Conservation (phyloP, 2,113 vertebrate species). For the Megaceryle torquata region DNA sequence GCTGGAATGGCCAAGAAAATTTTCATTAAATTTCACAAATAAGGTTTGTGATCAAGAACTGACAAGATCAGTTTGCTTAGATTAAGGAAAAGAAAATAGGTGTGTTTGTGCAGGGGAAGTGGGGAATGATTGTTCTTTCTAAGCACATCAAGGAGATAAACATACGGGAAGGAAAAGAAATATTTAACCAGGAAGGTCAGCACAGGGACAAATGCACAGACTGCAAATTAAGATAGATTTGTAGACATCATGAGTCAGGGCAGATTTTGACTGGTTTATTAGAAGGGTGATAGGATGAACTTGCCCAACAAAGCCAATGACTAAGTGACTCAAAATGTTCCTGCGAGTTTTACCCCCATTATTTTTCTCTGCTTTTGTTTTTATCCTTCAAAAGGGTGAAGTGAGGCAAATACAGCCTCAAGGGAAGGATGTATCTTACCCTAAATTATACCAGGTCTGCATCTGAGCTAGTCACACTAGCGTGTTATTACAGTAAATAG, state of each 20-base stretch:
- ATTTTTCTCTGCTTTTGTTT: neutral
- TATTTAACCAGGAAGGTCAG: neutral
- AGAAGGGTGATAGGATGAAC: neutral
- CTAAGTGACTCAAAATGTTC: neutral
- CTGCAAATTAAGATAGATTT: neutral
- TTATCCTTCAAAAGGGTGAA: neutral
- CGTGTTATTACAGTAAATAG: neutral
- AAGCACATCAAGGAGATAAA: neutral
- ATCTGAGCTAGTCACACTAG: neutral
- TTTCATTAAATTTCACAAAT: neutral
- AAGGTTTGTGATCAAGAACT: neutral
- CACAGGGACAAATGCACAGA: neutral
- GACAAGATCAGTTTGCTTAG: neutral
- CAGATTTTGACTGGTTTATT: neutral
- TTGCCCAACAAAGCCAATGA: neutral
- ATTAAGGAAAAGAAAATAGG: neutral
- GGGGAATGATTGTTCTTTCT: neutral
- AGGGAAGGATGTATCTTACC: neutral
- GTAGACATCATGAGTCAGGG: neutral
- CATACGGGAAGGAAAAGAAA: neutral
- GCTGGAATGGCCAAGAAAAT: neutral
- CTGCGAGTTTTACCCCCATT: accelerated
- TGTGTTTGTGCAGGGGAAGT: neutral
- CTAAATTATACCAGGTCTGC: neutral
- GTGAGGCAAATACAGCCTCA: neutral